Percentiles rank a stretch among this genome's conserved stretches.
These are phyloP conservation scores for Drosophila miranda DNA, from an alignment of 1,140 invertebrate genomes.

Conservation along the genomic window DNA sequence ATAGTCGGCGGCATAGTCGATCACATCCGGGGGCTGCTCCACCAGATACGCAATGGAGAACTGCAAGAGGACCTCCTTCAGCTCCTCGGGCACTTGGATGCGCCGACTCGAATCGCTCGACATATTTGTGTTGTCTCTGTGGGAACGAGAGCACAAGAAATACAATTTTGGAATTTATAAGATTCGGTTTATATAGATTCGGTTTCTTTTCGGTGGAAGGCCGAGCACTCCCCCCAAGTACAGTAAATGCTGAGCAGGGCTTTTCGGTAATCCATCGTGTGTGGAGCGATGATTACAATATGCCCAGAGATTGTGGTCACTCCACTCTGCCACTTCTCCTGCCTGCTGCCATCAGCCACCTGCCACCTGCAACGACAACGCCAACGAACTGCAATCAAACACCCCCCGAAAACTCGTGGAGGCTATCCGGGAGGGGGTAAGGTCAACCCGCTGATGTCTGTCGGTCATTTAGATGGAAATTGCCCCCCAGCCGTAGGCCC, in stretches of 20 bases:
- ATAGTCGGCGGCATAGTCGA: slow-evolving; percentile 96
- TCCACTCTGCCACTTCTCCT: too few relatives aligned
- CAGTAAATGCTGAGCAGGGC: slow-evolving; percentile 7
- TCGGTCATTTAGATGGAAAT: slow-evolving; percentile 57
- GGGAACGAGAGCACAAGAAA: neutral
- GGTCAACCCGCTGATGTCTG: slow-evolving; percentile 31
- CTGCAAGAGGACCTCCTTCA: slow-evolving; percentile 96
- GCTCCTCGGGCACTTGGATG: slow-evolving; percentile 92
- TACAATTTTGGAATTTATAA: neutral
- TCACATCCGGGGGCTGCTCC: slow-evolving; percentile 94
- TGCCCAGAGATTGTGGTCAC: too few relatives aligned
- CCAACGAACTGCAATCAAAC: too few relatives aligned
- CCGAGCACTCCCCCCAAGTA: neutral
- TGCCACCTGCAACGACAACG: too few relatives aligned
- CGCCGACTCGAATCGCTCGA: slow-evolving; percentile 82
- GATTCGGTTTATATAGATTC: too few relatives aligned
- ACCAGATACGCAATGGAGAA: slow-evolving; percentile 97
- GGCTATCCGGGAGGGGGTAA: neutral
- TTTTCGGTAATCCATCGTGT: too few relatives aligned
- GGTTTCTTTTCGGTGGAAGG: too few relatives aligned
- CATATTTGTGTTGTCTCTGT: slow-evolving; percentile 72
- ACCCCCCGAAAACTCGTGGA: neutral
- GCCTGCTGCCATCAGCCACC: too few relatives aligned
- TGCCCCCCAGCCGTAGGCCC: too few relatives aligned
- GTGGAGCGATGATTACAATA: too few relatives aligned